Percentiles rank a stretch among this genome's conserved stretches.
Conservation (phyloP, 2,797 vertebrate genomes). For the Ispidina picta region DNA sequence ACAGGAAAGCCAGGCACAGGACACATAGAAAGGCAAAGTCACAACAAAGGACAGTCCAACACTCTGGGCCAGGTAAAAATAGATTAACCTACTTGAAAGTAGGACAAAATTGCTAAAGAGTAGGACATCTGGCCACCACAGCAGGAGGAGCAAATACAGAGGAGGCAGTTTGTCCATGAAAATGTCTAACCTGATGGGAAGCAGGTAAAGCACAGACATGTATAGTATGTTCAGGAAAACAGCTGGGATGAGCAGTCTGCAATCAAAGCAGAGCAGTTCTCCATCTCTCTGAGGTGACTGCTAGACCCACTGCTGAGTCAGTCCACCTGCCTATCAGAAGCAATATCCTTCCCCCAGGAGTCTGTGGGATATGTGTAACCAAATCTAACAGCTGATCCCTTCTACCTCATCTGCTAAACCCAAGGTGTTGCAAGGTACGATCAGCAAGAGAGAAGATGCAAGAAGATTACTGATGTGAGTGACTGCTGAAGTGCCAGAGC, state of each 20-base stretch:
- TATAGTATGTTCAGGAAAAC: background rate
- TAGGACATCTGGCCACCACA: slow-evolving; percentile 47
- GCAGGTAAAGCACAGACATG: background rate
- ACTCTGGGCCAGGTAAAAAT: slow-evolving; percentile 53
- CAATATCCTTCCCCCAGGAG: background rate
- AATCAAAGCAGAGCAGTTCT: background rate
- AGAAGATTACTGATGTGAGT: background rate
- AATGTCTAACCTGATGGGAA: background rate
- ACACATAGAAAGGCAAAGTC: background rate
- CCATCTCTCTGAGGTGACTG: background rate
- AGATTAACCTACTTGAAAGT: slow-evolving; percentile 67
- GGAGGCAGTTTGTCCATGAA: background rate
- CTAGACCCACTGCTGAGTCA: background rate
- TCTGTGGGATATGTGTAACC: background rate
- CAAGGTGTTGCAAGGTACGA: background rate
- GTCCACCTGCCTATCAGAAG: background rate
- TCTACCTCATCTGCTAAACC: background rate
- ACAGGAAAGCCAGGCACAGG: background rate
- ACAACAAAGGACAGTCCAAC: slow-evolving; percentile 31
- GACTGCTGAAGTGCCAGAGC: background rate
- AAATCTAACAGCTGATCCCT: background rate
- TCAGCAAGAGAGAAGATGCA: background rate
- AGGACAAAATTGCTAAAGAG: slow-evolving; percentile 11
- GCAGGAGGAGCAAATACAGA: background rate
- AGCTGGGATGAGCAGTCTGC: rapidly evolving